Base-by-base conservation (phyloP, 2,888 invertebrate species). In the Thymelicus acteon region DNA sequence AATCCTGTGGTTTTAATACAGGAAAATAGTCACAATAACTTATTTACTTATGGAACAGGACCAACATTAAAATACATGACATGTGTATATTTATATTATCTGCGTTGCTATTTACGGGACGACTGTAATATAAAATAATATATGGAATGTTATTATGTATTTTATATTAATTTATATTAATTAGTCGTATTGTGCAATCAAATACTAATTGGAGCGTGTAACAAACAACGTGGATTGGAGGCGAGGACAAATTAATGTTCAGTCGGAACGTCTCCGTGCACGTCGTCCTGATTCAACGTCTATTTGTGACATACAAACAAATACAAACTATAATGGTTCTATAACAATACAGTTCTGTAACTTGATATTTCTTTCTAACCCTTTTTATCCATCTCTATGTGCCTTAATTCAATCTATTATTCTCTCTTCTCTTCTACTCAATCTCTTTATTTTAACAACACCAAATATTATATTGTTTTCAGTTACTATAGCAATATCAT, bases 221-320 rank as follows among this genome's bases (percentile, higher is more conserved):
- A 72, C 71, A 73, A 77, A 77, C 72, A 76, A 70, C 40, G 64
- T 64, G 58, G 58, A 64, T 64, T 64, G 58, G 69, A 58, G 39
- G 69, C 69, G 60, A 77, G 75, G 75, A 76, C 75, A 75, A 75
- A 72, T 70, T 65, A 69, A 70, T 70, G 70, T 70, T 70, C 24
- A 60, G 24, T 39, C 63, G 69, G 58, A 31, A 48, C 63, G 70
- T 69, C 69, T 47, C 39, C 13, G 7, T 39, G n/a, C n/a, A 39
- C 37, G 54, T 58, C 48, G 62, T 69, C 58, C 63, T 69, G 48
- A 63, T 69, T 58, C 39, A 60, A 40, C 69, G 57, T 44, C 37
- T 49, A 52, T 40, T 67, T 49, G 39, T 40, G n/a, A 40, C 31
- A 67, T 48, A 58, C 24, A 44, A 10, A 19, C 2, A 44, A 40